Conservation (phyloP, 2,113 vertebrate species). For the Puffinus mauretanicus region DNA sequence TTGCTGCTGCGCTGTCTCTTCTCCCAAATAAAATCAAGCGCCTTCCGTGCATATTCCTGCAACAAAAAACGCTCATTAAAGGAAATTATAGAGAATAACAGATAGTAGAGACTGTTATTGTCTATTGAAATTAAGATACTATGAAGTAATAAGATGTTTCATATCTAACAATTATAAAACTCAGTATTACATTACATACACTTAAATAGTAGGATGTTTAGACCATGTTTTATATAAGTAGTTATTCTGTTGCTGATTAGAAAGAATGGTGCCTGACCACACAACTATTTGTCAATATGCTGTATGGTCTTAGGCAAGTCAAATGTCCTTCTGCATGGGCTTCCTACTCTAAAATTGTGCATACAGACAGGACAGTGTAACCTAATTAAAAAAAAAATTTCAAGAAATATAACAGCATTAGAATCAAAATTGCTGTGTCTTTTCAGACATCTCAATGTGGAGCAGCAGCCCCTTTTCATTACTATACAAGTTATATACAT, state of each 20-base stretch:
- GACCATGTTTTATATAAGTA: neutral
- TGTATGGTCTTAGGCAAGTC: neutral
- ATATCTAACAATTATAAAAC: neutral
- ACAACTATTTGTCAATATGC: neutral
- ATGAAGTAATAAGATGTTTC: neutral
- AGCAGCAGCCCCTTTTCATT: neutral
- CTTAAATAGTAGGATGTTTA: neutral
- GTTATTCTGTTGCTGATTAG: neutral
- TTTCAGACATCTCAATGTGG: neutral
- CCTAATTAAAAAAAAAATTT: neutral
- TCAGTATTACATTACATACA: neutral
- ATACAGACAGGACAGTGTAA: neutral
- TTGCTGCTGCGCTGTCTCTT: constrained; percentile 98
- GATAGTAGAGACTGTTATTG: neutral
- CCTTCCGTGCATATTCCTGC: constrained; percentile 92
- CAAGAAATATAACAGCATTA: neutral
- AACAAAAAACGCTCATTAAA: neutral
- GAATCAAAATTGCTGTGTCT: neutral
- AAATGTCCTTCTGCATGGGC: neutral
- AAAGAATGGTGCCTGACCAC: neutral
- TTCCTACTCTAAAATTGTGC: neutral
- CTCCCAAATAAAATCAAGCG: constrained; percentile 97
- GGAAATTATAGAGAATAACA: neutral
- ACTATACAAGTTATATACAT: neutral
- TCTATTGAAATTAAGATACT: neutral